Percentiles rank a stretch among this genome's conserved stretches.
Conservation (phyloP, 2,113 vertebrate species). For the Macheiramphus alcinus region DNA sequence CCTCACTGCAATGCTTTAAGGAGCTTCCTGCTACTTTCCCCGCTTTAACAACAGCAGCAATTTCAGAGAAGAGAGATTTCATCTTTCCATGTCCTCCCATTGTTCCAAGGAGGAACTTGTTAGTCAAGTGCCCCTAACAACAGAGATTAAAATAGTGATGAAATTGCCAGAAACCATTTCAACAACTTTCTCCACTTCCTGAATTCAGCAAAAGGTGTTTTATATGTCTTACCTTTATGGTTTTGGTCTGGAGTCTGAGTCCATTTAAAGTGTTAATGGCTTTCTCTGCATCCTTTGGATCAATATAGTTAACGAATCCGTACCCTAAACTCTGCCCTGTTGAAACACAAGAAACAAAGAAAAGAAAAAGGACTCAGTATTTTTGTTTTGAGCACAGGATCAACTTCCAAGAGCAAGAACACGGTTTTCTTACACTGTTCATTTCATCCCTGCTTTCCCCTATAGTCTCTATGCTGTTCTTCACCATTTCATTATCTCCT, state of each 20-base stretch:
- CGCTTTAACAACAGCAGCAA: neutral
- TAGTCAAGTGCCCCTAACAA: neutral
- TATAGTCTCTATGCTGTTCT: neutral
- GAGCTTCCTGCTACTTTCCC: neutral
- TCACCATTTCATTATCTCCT: neutral
- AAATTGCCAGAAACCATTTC: neutral
- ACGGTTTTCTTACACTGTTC: neutral
- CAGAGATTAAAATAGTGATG: neutral
- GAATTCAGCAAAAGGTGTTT: neutral
- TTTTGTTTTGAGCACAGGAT: constrained; percentile 54
- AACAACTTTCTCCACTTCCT: neutral
- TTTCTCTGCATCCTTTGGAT: constrained; percentile 99
- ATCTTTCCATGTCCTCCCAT: neutral
- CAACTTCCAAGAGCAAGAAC: neutral
- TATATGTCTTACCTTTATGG: constrained; percentile 93
- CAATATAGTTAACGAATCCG: constrained; percentile 99
- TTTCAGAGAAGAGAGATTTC: neutral
- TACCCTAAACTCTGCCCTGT: constrained; percentile 99
- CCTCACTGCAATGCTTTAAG: neutral
- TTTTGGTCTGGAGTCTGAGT: constrained; percentile 99
- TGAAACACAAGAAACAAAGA: constrained; percentile 66
- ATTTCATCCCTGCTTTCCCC: neutral
- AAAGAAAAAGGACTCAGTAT: constrained; percentile 56
- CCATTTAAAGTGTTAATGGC: constrained; percentile 99
- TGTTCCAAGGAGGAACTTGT: neutral